Conservation (phyloP, 2,113 vertebrate species). For the Cathartes aura region DNA sequence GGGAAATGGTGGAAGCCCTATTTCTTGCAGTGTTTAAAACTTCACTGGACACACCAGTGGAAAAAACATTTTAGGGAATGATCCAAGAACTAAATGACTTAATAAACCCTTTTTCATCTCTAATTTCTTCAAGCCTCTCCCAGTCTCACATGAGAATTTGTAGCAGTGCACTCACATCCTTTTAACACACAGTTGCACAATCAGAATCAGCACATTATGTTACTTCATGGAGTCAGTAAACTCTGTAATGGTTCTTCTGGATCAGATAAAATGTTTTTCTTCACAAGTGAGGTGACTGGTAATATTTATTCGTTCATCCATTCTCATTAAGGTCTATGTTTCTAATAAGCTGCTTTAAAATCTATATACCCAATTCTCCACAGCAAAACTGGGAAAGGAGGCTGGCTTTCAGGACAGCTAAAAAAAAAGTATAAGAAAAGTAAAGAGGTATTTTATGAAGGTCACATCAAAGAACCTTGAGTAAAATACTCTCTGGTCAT, state of each 20-base stretch:
- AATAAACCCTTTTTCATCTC: slow-evolving; percentile 30
- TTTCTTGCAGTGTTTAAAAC: slow-evolving; percentile 47
- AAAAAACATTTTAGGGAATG: slow-evolving; percentile 41
- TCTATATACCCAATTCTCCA: background rate
- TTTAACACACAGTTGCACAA: slow-evolving; percentile 27
- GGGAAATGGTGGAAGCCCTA: slow-evolving; percentile 42
- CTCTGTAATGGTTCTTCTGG: slow-evolving; percentile 29
- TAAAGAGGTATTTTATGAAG: background rate
- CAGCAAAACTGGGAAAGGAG: background rate
- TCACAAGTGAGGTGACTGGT: slow-evolving; percentile 27
- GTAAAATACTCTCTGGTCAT: background rate
- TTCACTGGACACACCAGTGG: slow-evolving; percentile 28
- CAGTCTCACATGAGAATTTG: slow-evolving; percentile 16
- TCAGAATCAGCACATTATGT: slow-evolving; percentile 52
- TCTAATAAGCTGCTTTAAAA: slow-evolving; percentile 25
- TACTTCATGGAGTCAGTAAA: slow-evolving; percentile 51
- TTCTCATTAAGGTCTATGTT: slow-evolving; percentile 33
- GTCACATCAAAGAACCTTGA: background rate
- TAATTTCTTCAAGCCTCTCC: slow-evolving; percentile 56
- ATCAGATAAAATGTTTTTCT: slow-evolving; percentile 56
- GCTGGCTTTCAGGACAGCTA: background rate
- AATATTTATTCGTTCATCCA: slow-evolving; percentile 39
- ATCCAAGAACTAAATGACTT: slow-evolving; percentile 42
- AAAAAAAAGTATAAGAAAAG: background rate
- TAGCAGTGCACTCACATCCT: slow-evolving; percentile 9